A percentile compares a stretch with the other conserved stretches of the same genome.
Conservation (phyloP, 2,113 vertebrate genomes). For the Cardinalis cardinalis region DNA sequence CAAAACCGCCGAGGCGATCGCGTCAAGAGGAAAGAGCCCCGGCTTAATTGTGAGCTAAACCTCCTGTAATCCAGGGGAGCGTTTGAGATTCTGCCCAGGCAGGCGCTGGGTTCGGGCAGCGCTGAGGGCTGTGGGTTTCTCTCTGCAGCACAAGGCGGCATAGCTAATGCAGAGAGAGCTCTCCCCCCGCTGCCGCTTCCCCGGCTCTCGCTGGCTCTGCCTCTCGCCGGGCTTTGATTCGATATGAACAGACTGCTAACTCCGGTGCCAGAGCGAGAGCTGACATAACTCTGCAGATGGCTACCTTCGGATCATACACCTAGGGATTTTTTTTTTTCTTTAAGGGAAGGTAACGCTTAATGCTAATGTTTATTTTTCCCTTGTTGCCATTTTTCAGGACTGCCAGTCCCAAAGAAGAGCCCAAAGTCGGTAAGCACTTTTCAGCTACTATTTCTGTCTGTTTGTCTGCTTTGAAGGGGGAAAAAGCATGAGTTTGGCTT, state of each 20-base stretch:
- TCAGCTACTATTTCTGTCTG: constrained; percentile 61
- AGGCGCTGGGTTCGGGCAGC: constrained; percentile 67
- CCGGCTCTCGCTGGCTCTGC: constrained; percentile 18
- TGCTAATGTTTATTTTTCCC: constrained; percentile 78
- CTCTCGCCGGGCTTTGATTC: constrained; percentile 69
- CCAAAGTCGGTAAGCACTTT: constrained; percentile 95
- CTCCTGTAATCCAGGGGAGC: constrained; percentile 90
- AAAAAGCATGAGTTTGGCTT: constrained; percentile 6
- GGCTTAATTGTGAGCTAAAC: constrained; percentile 90
- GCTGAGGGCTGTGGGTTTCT: constrained; percentile 78
- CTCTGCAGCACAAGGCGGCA: constrained; percentile 84
- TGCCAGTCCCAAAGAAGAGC: constrained; percentile 96
- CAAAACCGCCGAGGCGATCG: constrained; percentile 79
- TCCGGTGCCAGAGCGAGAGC: constrained; percentile 70
- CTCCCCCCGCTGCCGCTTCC: constrained; percentile 8
- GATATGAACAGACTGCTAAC: constrained; percentile 79
- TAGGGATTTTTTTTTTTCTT: constrained; percentile 63
- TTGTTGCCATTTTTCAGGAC: constrained; percentile 88
- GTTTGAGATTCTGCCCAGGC: constrained; percentile 78
- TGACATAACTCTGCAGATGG: constrained; percentile 81
- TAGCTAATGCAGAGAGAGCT: constrained; percentile 80
- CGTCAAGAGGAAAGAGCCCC: constrained; percentile 87
- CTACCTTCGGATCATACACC: constrained; percentile 75
- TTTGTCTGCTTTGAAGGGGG: neutral
- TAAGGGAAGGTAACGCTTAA: constrained; percentile 69